Conservation (phyloP, 2,888 invertebrate genomes). For the Margaritifera margaritifera region DNA sequence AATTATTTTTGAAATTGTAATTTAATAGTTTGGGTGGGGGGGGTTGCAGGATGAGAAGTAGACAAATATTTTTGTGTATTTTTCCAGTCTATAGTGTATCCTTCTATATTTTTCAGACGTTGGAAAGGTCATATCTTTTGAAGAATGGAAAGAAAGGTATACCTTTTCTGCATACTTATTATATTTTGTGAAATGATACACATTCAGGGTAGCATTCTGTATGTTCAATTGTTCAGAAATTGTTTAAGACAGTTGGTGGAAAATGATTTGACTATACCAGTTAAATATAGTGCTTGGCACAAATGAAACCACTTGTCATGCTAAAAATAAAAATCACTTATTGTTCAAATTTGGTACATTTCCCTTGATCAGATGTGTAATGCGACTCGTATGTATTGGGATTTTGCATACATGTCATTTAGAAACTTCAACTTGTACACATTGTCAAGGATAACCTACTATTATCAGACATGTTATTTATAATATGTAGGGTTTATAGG, state of each 20-base stretch:
- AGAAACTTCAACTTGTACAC: no score
- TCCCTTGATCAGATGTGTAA: no score
- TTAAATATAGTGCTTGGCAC: no score
- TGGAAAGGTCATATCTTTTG: conserved; percentile 94
- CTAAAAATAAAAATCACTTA: no score
- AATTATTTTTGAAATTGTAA: neutral
- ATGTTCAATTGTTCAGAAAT: neutral
- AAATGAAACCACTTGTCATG: no score
- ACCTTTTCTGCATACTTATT: neutral
- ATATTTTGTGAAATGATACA: neutral
- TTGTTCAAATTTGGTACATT: no score
- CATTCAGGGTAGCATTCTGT: conserved; percentile 71
- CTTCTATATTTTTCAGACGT: conserved; percentile 77
- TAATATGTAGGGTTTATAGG: no score
- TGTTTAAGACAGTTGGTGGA: neutral
- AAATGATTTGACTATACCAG: no score
- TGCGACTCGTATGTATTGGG: no score
- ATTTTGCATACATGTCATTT: no score
- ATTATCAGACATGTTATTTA: no score
- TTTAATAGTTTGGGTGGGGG: neutral
- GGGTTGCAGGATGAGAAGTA: neutral
- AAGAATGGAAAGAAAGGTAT: conserved; percentile 87
- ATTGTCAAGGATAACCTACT: no score
- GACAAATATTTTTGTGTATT: neutral
- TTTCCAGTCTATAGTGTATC: neutral